Base-by-base conservation (phyloP, 2,797 vertebrate species). In the Syngnathus rostellatus region DNA sequence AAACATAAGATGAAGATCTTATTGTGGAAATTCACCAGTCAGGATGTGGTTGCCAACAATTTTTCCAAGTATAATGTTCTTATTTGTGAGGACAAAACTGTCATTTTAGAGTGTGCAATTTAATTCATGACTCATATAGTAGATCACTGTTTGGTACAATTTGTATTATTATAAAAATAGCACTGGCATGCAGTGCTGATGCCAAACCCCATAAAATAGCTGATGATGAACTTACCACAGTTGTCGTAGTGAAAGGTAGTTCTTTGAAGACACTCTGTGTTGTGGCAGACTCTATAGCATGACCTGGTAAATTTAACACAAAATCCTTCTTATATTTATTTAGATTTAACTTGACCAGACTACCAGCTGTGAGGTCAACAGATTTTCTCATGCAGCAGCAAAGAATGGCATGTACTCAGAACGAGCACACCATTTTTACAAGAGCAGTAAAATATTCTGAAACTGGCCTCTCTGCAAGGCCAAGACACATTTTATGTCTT, bases 211-310 rank as follows among this genome's bases (percentile, higher is more conserved):
- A 2, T 43, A 72, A 64, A 63, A 23, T 39, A 16, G 65, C 21
- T 66, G 19, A 1, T 12, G 16, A 60, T 62, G 68, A 65, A 87
- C 87, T 87, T 83, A 93, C 92, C 9, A 67, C 58, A 62, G 85
- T 74, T 43, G 89, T 80, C 19, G 80, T 66, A 2, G 82, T 77
- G 53, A 86, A 66, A 54, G 76, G 72, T 62, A 77, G 55, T 63
- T 81, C 77, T 66, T 72, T 67, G 51, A 81, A 72, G 68, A 81
- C 68, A 65, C 71, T 59, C 1, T 85, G 81, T 5, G 88, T 86
- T 54, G 88, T 86, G 54, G 76, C 62, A 63, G 72, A 78, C 63
- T 71, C 64, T 9, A 82, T 23, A 19, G 77, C 67, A 63, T 89
- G 80, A 72, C 85, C 92, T 92, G 68, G 43, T 77, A 68, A 64